Conservation (phyloP, 1,140 invertebrate genomes). For the Lucilia sericata region DNA sequence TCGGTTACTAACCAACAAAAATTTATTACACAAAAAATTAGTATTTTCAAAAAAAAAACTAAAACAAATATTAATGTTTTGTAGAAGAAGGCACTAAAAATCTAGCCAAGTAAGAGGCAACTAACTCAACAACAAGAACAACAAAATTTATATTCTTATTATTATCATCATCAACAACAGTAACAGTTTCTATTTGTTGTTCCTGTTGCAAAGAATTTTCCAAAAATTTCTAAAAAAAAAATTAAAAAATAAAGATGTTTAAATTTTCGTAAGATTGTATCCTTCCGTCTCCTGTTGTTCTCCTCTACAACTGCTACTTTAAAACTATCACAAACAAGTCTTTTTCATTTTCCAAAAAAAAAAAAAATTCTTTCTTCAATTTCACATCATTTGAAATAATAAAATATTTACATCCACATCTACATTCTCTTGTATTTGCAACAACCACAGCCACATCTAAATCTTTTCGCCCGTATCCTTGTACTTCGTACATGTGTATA, state of each 20-base stretch:
- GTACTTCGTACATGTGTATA: not conserved
- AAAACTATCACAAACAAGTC: not conserved
- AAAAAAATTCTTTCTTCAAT: not conserved
- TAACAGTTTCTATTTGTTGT: not conserved
- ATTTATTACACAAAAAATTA: too few relatives aligned
- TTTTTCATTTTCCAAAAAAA: too few relatives aligned
- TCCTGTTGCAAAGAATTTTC: not conserved
- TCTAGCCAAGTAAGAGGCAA: too few relatives aligned
- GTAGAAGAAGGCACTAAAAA: too few relatives aligned
- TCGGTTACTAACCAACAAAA: too few relatives aligned
- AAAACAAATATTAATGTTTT: too few relatives aligned
- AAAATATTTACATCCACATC: not conserved
- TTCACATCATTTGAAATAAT: constrained; percentile 2
- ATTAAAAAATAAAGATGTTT: not conserved
- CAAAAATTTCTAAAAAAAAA: not conserved
- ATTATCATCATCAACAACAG: too few relatives aligned
- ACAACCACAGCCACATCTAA: too few relatives aligned
- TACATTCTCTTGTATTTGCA: too few relatives aligned
- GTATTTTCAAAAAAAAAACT: too few relatives aligned
- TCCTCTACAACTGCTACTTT: not conserved
- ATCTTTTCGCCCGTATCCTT: not conserved
- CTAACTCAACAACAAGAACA: too few relatives aligned
- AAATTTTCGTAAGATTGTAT: not conserved
- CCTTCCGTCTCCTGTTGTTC: not conserved
- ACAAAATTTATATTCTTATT: too few relatives aligned